A percentile compares a stretch with the other conserved stretches of the same genome.
These are phyloP conservation scores for Calameuta filiformis DNA, from an alignment of 2,888 invertebrate genomes.

Conservation along the genomic window DNA sequence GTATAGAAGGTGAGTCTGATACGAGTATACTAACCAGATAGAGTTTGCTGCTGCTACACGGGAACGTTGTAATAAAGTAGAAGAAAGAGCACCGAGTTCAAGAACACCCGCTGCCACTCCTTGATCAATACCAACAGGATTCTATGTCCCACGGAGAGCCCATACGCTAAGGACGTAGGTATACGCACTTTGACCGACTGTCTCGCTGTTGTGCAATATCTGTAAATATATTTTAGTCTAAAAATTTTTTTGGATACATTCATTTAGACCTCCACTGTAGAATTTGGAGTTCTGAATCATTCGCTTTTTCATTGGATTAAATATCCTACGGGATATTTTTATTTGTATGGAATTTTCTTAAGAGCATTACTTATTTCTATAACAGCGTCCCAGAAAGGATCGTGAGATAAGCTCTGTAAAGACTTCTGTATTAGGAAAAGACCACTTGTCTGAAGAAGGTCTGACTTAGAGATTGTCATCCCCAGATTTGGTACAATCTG, in stretches of 20 bases:
- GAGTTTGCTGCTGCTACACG: slow-evolving; percentile 30
- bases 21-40: not conserved
- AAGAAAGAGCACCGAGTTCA: slow-evolving; percentile 53
- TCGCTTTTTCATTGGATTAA: not conserved
- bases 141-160: slow-evolving; percentile 37
- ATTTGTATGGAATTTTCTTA: not conserved
- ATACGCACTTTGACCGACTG: slow-evolving; percentile 14
- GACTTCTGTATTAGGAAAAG: not conserved
- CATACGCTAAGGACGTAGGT: slow-evolving; percentile 23
- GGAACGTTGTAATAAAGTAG: slow-evolving; percentile 52
- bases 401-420: not conserved
- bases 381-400: not conserved
- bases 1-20: not conserved
- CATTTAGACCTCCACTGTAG: not conserved
- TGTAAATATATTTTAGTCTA: not conserved
- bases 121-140: slow-evolving; percentile 53
- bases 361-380: not conserved
- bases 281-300: not conserved
- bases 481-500: not conserved
- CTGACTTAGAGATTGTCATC: not conserved
- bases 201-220: not conserved
- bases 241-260: not conserved
- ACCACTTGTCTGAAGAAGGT: not conserved
- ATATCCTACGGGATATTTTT: not conserved
- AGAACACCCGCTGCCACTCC: slow-evolving; percentile 59